A percentile compares a stretch with the other conserved stretches of the same genome.
These are phyloP conservation scores for Paramormyrops hopkinsi DNA, from an alignment of 2,797 vertebrate species.

Conservation along the genomic window DNA sequence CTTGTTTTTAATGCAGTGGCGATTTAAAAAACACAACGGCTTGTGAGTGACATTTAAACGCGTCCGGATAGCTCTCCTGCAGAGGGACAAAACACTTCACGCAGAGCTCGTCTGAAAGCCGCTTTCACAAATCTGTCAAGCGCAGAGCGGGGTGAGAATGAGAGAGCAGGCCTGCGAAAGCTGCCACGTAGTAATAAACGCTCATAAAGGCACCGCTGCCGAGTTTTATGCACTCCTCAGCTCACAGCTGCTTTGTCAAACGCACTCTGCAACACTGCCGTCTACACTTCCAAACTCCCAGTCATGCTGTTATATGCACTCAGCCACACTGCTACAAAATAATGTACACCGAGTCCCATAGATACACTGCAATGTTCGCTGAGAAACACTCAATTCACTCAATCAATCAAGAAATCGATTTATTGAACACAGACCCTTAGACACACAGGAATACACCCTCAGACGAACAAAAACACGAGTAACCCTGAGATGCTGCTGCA, in stretches of 20 bases:
- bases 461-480: background rate
- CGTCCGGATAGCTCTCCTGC: background rate
- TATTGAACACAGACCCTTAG: background rate
- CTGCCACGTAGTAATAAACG: background rate
- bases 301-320: background rate
- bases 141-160: background rate
- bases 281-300: background rate
- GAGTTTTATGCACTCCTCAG: background rate
- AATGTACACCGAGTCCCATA: background rate
- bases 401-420: background rate
- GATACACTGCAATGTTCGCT: background rate
- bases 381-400: background rate
- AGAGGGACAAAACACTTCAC: conserved; percentile 11
- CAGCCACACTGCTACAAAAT: background rate
- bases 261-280: background rate
- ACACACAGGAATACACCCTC: background rate
- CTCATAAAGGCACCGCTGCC: background rate
- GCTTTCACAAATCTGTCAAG: conserved; percentile 17
- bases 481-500: background rate
- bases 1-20: background rate
- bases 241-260: background rate
- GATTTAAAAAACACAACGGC: background rate
- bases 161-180: background rate
- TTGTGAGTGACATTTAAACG: conserved; percentile 1
- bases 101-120: conserved; percentile 16